These are phyloP conservation scores for Acleris laterana DNA, from an alignment of 2,888 invertebrate genomes.

Conservation along the genomic window DNA sequence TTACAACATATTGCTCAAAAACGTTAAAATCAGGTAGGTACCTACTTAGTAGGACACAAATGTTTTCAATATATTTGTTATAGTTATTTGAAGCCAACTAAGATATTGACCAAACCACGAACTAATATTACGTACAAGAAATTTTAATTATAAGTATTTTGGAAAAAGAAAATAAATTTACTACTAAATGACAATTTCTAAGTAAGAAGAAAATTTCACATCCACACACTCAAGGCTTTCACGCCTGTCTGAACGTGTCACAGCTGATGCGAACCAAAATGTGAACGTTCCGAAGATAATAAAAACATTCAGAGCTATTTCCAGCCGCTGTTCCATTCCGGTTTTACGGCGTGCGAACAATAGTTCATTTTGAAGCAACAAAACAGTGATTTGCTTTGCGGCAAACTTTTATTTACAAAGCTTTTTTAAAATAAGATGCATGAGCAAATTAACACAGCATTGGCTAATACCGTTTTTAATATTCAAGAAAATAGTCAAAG, in stretches of 20 bases:
- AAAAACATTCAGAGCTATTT: constrained; percentile 27
- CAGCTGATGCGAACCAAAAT: constrained; percentile 32
- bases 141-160: too few relatives aligned
- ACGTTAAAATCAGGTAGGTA: too few relatives aligned
- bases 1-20: not conserved
- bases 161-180: too few relatives aligned
- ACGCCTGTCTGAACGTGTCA: constrained; percentile 36
- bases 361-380: not conserved
- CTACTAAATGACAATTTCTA: constrained; percentile 20
- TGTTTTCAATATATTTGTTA: too few relatives aligned
- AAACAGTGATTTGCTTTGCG: not conserved
- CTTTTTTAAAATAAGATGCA: constrained; percentile 5
- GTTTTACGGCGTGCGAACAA: constrained; percentile 19
- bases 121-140: too few relatives aligned
- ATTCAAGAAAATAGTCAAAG: constrained; percentile 22
- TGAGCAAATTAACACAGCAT: constrained; percentile 9
- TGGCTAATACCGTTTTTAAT: constrained; percentile 18
- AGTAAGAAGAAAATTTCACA: constrained; percentile 15
- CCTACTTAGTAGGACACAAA: too few relatives aligned
- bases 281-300: constrained; percentile 20
- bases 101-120: too few relatives aligned
- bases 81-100: too few relatives aligned
- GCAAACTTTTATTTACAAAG: not conserved
- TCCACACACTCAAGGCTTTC: constrained; percentile 33
- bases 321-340: constrained; percentile 12